Evolutionary conservation across 2,113 vertebrate genomes (phyloP), one percentile per base, ranked within the genome.

Genomic region (Tringa solitaria): DNA sequence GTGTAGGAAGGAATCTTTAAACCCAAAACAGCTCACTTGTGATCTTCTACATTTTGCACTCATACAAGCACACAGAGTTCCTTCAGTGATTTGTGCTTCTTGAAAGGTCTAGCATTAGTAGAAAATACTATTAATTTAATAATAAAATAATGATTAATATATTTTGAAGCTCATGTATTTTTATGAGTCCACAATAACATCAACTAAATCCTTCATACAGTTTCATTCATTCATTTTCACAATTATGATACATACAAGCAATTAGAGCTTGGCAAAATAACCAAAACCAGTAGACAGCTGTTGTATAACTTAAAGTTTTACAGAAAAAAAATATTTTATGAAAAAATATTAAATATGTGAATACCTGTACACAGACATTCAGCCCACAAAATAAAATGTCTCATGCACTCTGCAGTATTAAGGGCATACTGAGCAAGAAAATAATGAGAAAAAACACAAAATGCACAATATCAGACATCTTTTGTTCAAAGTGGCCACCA

Each of bases 1-100:
- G 15, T 0, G 0, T 14, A 14, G 17, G 1, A 11, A 10, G 30
- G 8, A 65, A 79, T 48, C 27, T 37, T 48, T 43, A 30, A 50
- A 43, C 21, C 35, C 22, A 3, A n/a, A 48, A 46, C 12, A 43
- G 53, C 60, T 84, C 39, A n/a, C 30, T n/a, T 33, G 45, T 12
- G 12, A 56, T 79, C 54, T 89, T 53, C 72, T 14, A 1, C 37
- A 45, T 53, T 16, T 5, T 9, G 4, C 30, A 17, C 45, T 73
- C 14, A 33, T 12, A n/a, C 6, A 74, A 50, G 79, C n/a, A 68
- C n/a, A 41, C 32, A 43, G 41, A 54, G 17, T 7, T 26, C 41
- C 23, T 54, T 48, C 22, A 22, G 41, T 50, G 26, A 61, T 24
- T 32, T 50, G 30, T 48, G 48, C 23, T 50, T 68, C 80, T 43